phyloP scores from a whole-genome alignment of 2,113 vertebrate species.

The Meleagris gallopavo region DNA sequence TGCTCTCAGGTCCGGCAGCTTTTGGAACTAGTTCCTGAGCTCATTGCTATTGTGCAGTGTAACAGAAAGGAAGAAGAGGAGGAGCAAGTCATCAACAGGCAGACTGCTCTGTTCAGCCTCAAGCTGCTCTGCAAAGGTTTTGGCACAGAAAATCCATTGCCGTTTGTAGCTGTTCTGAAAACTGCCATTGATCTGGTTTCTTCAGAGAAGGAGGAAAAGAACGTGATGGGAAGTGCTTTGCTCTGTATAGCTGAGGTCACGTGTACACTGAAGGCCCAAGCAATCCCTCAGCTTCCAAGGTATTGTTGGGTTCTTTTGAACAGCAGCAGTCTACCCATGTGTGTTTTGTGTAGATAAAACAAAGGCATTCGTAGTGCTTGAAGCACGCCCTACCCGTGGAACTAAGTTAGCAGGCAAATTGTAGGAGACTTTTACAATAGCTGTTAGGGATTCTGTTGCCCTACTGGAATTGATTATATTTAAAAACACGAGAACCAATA shows the following conservation, averaged over 20 bases:
- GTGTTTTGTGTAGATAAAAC: background rate
- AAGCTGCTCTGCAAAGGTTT: constrained; percentile 94
- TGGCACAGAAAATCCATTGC: constrained; percentile 77
- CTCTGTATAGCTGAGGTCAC: constrained; percentile 92
- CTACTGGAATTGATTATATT: background rate
- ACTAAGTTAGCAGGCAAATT: background rate
- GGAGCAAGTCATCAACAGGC: constrained; percentile 92
- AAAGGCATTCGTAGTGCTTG: background rate
- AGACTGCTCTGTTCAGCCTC: constrained; percentile 93
- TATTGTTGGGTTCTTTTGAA: constrained; percentile 42
- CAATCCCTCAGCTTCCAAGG: constrained; percentile 93
- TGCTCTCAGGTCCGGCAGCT: constrained; percentile 82
- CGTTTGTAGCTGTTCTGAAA: constrained; percentile 86
- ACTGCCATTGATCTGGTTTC: constrained; percentile 78
- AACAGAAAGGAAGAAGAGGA: constrained; percentile 74
- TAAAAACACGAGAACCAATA: background rate
- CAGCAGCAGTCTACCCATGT: background rate
- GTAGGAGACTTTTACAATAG: background rate
- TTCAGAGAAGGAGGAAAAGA: constrained; percentile 85
- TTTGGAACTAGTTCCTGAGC: constrained; percentile 83
- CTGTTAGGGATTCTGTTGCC: background rate
- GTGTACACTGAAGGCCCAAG: constrained; percentile 81
- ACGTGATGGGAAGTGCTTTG: constrained; percentile 90
- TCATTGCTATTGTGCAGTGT: constrained; percentile 81
- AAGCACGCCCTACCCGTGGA: background rate